Base-by-base conservation (phyloP, 2,888 invertebrate species). In the Sceliomorpha sp. region DNA sequence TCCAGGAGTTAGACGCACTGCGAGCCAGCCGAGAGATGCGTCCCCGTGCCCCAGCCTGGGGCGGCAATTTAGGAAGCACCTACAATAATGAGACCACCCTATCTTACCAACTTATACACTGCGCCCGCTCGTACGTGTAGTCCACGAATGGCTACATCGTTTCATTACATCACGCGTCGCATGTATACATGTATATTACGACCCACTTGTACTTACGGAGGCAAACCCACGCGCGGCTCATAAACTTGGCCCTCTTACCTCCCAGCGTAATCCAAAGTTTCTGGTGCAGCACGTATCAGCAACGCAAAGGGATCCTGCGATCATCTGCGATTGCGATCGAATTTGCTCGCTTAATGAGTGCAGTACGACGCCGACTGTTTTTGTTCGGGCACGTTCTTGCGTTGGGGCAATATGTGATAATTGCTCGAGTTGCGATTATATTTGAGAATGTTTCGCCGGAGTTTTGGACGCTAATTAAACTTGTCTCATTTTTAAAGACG, bases 51-150 rank as follows among this genome's bases (percentile, higher is more conserved):
- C 56, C 70, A 72, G 82, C 84, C 83, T 77, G 74, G 80, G 79
- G 85, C 82, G 81, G 80, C 81, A 83, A 84, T 86, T 85, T 80
- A 80, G 81, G 69, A 76, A 68, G 50, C 66, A 66, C 78, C 79
- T 79, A 76, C 82, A 82, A 80, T 79, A 80, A 80, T 78, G 79
- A 78, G 83, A 76, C n/a, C n/a, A n/a, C 74, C 80, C 80, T 84
- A 83, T 83, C 82, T 82, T 79, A 77, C 73, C 73, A 73, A 68
- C 69, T 69, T 55, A 67, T 59, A 67, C 66, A 74, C 66, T 47
- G 20, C 62, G 58, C 44, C 31, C 44, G 9, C 12, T 29, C 56
- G 51, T 60, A 66, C 70, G 55, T 64, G 55, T 64, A 55, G 53
- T 70, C 59, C 66, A 59, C 58, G 15, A 68, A 56, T 29, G 39